Base-by-base conservation (phyloP, 1,140 invertebrate genomes). In the Zophobas morio region DNA sequence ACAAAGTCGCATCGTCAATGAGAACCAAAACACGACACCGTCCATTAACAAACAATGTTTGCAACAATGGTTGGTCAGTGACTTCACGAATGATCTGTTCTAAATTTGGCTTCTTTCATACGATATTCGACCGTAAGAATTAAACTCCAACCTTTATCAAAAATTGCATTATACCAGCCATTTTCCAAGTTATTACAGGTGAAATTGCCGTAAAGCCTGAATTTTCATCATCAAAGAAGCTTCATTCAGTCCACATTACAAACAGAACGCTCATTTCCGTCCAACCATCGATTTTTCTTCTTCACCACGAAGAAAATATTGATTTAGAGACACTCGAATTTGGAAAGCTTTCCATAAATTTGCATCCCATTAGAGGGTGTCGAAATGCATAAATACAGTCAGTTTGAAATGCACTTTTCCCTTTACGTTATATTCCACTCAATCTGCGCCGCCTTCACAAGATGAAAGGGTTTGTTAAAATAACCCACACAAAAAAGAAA, bases 311-410 rank as follows among this genome's bases (percentile, higher is more conserved):
- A 60, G n/a, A 60, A 54, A 54, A 54, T 54, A 54, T 54, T 54
- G 53, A 54, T 54, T 54, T 54, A 33, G 35, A 54, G 53, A 54
- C 53, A 54, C 53, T 54, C 53, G 53, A 54, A 54, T 54, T 54
- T 54, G 20, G 53, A 60, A 60, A 60, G 34, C 34, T 60, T 39
- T 60, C 34, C 56, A 60, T 60, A 60, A 60, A 60, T 60, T 60
- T 60, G 36, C 56, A 60, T 37, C 8, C 6, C 8, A 60, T 60
- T 36, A 60, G 53, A 32, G 53, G 35, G 35, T 60, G 56, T 60
- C 56, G 35, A 66, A 66, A 40, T 66, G 60, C 60, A 40, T 20
- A n/a, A n/a, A n/a, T 5, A 8, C 42, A 46, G 3, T 46, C 6
- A 4, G 6, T 46, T 3, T 3, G 6, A 8, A 8, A 4, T 46